Base-by-base conservation (phyloP, 2,888 invertebrate genomes). In the Choreutis nemorana region DNA sequence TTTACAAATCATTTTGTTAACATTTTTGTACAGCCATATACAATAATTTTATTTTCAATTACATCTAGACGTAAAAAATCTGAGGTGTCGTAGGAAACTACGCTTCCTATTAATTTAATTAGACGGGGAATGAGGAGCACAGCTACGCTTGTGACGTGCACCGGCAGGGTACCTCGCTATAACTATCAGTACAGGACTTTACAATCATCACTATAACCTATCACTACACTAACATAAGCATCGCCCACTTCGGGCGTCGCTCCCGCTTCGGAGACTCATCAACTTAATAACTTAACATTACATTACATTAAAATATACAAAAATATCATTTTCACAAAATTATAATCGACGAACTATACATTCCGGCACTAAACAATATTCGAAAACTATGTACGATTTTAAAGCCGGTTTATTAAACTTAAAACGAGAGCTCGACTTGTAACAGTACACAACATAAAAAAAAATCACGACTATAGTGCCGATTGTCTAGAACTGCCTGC, bases 21-120 rank as follows among this genome's bases (percentile, higher is more conserved):
- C 64, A 58, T 68, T 77, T 78, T 80, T 80, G 79, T 80, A 80
- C 80, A 80, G 75, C 72, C 78, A 80, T 80, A 77, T 80, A 80
- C 79, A 80, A 78, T 75, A 75, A 77, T 77, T 77, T 77, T 73
- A 77, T 75, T 70, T 77, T 78, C 72, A 77, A 73, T 75, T 77
- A 78, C 70, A 77, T 71, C 77, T 77, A 77, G 68, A 73, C 73
- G 73, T 75, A 75, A 73, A 77, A 77, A 75, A 75, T 73, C 62
- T 73, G 77, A 75, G 72, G 75, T 73, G 72, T 64, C 66, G 57
- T 68, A 73, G 75, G 75, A 75, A 75, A 68, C 77, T 77, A 78
- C 67, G 77, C 71, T 77, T 78, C 77, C 77, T 75, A 77, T 70
- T 59, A 65, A 73, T 63, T 52, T 70, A 73, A 75, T 77, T 78